Evolutionary conservation across 2,797 vertebrate genomes (phyloP).

Genomic region (Fundulus diaphanus): DNA sequence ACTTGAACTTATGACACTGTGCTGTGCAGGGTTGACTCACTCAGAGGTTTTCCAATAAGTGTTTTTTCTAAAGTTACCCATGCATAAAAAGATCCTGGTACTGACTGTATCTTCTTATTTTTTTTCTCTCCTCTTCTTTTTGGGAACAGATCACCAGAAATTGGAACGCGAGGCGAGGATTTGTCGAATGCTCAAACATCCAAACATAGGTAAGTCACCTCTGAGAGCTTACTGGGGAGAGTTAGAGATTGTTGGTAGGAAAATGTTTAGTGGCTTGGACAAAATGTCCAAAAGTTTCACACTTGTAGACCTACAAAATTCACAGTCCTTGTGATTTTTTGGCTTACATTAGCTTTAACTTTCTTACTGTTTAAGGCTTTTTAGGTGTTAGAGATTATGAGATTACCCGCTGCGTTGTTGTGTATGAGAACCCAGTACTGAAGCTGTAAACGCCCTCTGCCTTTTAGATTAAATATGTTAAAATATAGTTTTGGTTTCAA

Average conservation of each 20-base stretch:
- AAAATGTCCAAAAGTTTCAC: neutral
- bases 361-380: neutral
- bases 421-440: too few relatives aligned
- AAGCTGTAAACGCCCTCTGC: too few relatives aligned
- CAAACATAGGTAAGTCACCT: constrained; percentile 92
- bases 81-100: too few relatives aligned
- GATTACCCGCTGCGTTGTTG: too few relatives aligned
- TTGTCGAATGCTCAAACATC: constrained; percentile 96
- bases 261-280: neutral
- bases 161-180: constrained; percentile 98
- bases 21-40: neutral
- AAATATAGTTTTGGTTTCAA: too few relatives aligned
- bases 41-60: constrained; percentile 10
- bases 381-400: too few relatives aligned
- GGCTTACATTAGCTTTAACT: neutral
- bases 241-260: neutral
- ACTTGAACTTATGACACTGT: neutral
- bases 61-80: too few relatives aligned
- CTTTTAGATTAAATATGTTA: too few relatives aligned
- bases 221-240: neutral
- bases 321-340: neutral
- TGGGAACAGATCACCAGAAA: constrained; percentile 94
- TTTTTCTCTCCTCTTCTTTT: constrained; percentile 20
- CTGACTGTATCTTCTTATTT: constrained; percentile 2
- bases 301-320: neutral